Conservation (phyloP, 2,888 invertebrate genomes). For the Phengaris alcon region DNA sequence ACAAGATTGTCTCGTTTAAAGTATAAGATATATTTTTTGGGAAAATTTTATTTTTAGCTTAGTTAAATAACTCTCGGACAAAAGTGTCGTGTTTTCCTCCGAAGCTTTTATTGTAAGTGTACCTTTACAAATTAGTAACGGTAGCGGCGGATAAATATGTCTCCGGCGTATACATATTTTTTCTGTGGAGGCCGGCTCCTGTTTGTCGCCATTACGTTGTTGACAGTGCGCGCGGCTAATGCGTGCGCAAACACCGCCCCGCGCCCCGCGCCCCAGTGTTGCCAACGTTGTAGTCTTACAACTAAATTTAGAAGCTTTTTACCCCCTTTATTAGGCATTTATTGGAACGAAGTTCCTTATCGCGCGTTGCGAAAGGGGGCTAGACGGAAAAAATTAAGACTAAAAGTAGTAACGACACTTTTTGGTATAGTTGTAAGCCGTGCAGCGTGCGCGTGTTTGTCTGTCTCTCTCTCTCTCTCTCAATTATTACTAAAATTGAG, state of each 20-base stretch:
- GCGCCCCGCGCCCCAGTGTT: slow-evolving; percentile 32
- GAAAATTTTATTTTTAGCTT: too few species aligned
- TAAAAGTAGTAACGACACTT: too few species aligned
- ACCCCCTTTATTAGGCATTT: too few species aligned
- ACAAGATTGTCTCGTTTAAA: too few species aligned
- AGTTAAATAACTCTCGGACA: not conserved
- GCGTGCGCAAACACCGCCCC: slow-evolving; percentile 66
- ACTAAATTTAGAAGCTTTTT: not conserved
- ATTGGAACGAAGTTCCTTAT: too few species aligned
- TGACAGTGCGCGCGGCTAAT: slow-evolving; percentile 67
- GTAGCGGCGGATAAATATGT: slow-evolving; percentile 43
- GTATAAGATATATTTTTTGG: too few species aligned
- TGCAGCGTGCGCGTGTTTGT: too few species aligned
- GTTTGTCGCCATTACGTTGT: slow-evolving; percentile 74
- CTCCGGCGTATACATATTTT: slow-evolving; percentile 2
- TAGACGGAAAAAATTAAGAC: too few species aligned
- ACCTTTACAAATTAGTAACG: slow-evolving; percentile 36
- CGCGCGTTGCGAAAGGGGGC: too few species aligned
- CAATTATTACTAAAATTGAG: too few species aligned
- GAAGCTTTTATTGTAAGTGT: not conserved
- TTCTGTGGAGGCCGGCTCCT: slow-evolving; percentile 43
- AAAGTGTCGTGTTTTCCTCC: not conserved
- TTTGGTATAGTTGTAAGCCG: too few species aligned
- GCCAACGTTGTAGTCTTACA: not conserved
- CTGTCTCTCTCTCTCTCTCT: too few species aligned